Base-by-base conservation (phyloP, 2,113 vertebrate genomes). In the Ornithorhynchus anatinus region DNA sequence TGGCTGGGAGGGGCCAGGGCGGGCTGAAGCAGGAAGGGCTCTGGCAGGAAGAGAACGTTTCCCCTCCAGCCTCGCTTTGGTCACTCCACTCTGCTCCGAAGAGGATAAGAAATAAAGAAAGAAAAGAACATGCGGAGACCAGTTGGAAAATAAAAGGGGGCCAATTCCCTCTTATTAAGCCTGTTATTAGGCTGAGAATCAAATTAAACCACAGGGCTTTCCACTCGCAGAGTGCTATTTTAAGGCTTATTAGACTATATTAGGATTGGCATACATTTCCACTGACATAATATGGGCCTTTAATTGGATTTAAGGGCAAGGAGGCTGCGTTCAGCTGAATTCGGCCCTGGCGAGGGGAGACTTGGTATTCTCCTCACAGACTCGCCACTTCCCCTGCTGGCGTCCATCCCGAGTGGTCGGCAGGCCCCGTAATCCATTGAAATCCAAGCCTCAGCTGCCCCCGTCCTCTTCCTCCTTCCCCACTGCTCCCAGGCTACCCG, bases 171-270 rank as follows among this genome's bases (percentile, higher is more conserved):
- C 87, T 75, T 91, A 90, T 91, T 86, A 93, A 88, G 87, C 82
- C 87, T 90, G 88, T 91, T 92, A 92, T 91, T 92, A 92, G 90
- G 84, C 88, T 89, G 86, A 69, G 89, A 91, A 92, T 94, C 91
- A 91, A 93, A 93, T 94, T 92, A 92, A 94, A 93, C 90, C 85
- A 88, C 88, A 88, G 89, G 91, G 89, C 89, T 92, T 93, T 93
- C 91, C 89, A 89, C 91, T 76, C 84, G 64, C 86, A 83, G 86
- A 90, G 91, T 90, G 90, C 92, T 93, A 94, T 94, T 93, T 93
- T 94, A 94, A 91, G 91, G 91, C 89, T 93, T 94, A 94, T 95
- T 95, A 95, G 86, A 86, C 89, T 93, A 90, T 92, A 94, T 94
- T 93, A 93, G 91, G 91, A 93, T 94, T 94, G 93, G 93, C 92